Base-by-base conservation (phyloP, 2,113 vertebrate species). In the Rhabdomys dilectus region DNA sequence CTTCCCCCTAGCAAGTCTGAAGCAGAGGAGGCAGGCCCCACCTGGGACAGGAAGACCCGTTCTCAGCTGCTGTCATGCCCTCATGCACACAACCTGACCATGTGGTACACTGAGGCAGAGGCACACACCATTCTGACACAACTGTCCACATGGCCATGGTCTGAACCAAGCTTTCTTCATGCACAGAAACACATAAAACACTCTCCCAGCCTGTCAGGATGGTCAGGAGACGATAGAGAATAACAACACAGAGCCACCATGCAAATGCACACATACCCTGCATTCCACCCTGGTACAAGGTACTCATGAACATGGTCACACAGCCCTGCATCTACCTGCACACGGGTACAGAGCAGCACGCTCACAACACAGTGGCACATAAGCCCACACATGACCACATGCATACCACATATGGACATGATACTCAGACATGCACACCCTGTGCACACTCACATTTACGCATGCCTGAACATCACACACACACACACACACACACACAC, bases 231-330 rank as follows among this genome's bases (percentile, higher is more conserved):
- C 36, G 1, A 26, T 29, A 31, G 66, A 60, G 64, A 77, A 73
- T 3, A 58, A 5, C 73, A 19, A 45, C 26, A 42, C 24, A 42
- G 58, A 62, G 29, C 53, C 56, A 39, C 3, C 34, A 4, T 4
- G 11, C 62, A 42, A 60, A 7, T 36, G 12, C 4, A 2, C 2
- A 10, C 53, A 21, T 1, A 6, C 39, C 1, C 53, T 58, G 17
- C 31, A 22, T 3, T 1, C 34, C 15, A 29, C 89, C n/a, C 77
- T 58, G 60, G 39, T 60, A 36, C 39, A 17, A 16, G 19, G 42
- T 70, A 17, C 81, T 7, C 64, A 36, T 10, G 2, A 15, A 26
- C 11, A 48, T 10, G 42, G 3, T 42, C 13, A 22, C 29, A 45
- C 26, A 1, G 45, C 26, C 60, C 31, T 11, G 12, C 3, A 26